Base-by-base conservation (phyloP, 2,888 invertebrate genomes). In the Chromoteleia sp. region DNA sequence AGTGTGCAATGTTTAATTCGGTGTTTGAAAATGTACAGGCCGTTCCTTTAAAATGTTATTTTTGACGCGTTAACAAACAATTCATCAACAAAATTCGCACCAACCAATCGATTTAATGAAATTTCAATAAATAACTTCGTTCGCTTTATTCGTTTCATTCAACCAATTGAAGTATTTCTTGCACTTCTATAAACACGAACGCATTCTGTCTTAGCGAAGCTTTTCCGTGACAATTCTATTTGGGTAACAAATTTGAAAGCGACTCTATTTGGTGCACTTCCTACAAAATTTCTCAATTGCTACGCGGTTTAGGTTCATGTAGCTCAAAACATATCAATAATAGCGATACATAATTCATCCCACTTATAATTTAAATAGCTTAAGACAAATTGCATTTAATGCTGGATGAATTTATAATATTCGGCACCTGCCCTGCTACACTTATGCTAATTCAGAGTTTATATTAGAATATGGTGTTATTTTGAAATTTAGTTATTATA, bases 221-320 rank as follows among this genome's bases (percentile, higher is more conserved):
- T 39, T 65, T 65, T 21, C 65, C 8, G 39, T 21, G 29, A 39
- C 65, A 25, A 36, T 65, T 65, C 65, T 39, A 65, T 50, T 50
- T 29, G 52, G 41, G 65, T 48, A 67, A 67, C 65, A 67, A 52
- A 52, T 67, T 67, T 50, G 39, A 21, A 21, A 15, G 41, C 2
- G 41, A 67, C 65, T 21, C 41, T 52, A 50, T 65, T 50, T 50
- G 25, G 8, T 39, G 12, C 10, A 10, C n/a, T 43, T 10, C 14
- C 30, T 45, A 12, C 25, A 12, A 29, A 54, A 68, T 54, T 54
- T 68, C 54, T 54, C 54, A 52, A 68, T 54, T n/a, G 54, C 43
- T 19, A 30, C 15, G 54, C n/a, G 17, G 17, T 25, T 36, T n/a
- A n/a, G 43, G 54, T 43, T 54, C 45, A 56, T 0, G 21, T 7